Percentiles rank a stretch among this genome's conserved stretches.
phyloP scores from a whole-genome alignment of 2,797 vertebrate species.

The Mallotus villosus region DNA sequence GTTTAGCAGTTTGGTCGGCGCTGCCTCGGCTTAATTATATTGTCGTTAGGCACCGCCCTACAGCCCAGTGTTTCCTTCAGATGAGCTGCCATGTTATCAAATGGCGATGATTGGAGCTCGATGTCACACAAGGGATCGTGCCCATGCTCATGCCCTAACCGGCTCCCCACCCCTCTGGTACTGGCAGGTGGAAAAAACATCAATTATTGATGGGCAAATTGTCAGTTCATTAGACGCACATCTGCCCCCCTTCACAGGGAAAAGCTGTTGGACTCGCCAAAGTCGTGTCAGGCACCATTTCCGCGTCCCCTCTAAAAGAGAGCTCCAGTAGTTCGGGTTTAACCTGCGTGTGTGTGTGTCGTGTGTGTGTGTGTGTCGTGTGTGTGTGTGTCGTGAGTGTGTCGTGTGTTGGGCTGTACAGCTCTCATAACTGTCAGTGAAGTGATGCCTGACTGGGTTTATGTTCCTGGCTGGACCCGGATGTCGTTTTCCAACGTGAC shows the following conservation, averaged over 20 bases:
- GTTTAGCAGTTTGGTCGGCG: slow-evolving; percentile 18
- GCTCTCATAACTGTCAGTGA: neutral
- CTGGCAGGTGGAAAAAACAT: slow-evolving; percentile 38
- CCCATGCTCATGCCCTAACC: slow-evolving; percentile 1
- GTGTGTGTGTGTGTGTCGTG: no score
- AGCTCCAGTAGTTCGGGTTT: neutral
- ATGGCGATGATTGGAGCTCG: slow-evolving; percentile 22
- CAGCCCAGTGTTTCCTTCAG: neutral
- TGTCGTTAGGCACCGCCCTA: neutral
- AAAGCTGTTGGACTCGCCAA: slow-evolving; percentile 38
- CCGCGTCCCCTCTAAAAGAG: neutral
- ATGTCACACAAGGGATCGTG: slow-evolving; percentile 20
- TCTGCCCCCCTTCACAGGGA: slow-evolving; percentile 38
- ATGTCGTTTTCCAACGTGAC: neutral
- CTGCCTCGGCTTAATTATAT: slow-evolving; percentile 20
- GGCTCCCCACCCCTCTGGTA: slow-evolving; percentile 20
- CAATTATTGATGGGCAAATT: slow-evolving; percentile 53
- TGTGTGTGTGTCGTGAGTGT: no score
- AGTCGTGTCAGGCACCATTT: slow-evolving; percentile 36
- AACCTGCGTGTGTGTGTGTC: neutral
- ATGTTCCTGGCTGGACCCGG: neutral
- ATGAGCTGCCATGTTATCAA: slow-evolving; percentile 9
- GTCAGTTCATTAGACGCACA: slow-evolving; percentile 52
- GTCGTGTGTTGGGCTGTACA: neutral
- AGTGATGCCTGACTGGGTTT: neutral